Base-by-base conservation (phyloP, 1,140 invertebrate genomes). In the Pseudachorutes palmiensis region DNA sequence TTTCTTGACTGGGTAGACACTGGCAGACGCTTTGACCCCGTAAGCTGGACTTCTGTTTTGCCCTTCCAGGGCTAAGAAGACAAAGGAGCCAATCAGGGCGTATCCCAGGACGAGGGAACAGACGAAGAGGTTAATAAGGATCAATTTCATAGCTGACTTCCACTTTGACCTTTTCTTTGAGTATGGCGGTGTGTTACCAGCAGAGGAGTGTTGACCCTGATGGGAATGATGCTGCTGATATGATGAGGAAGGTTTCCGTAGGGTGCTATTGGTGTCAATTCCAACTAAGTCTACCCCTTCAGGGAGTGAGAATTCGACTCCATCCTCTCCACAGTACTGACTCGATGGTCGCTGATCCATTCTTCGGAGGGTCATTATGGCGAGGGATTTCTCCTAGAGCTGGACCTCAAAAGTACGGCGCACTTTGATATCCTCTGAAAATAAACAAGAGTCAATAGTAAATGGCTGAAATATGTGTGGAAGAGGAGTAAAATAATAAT, bases 61-160 rank as follows among this genome's bases (percentile, higher is more conserved):
- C 45, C 88, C 89, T 81, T 97, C 93, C 36, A 95, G 88, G 24
- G 90, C 88, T 45, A 94, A 81, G 76, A 97, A 97, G 73, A 96
- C 90, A 76, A 97, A 90, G 36, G 92, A 94, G 12, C 94, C 94
- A 48, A 95, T 80, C 14, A 97, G 81, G 0, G 92, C 92, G 79
- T 98, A 98, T 1, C 88, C 88, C 2, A 97, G 83, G 0, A 97
- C 83, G 29, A 95, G 82, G 36, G 85, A 84, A 76, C 91, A 94
- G 55, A 97, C 89, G 0, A 91, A 92, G 29, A 94, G 80, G 77
- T 94, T 93, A 5, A 91, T 92, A 69, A 92, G 59, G 12, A 70
- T 62, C n/a, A 74, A 51, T 57, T 70, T 74, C 33, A 68, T 58
- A 1, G 72, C 70, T 1, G 68, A 31, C 33, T 68, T 69, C 72